Evolutionary conservation across 2,113 vertebrate genomes (phyloP).

Genomic region (Turdus rufiventris): DNA sequence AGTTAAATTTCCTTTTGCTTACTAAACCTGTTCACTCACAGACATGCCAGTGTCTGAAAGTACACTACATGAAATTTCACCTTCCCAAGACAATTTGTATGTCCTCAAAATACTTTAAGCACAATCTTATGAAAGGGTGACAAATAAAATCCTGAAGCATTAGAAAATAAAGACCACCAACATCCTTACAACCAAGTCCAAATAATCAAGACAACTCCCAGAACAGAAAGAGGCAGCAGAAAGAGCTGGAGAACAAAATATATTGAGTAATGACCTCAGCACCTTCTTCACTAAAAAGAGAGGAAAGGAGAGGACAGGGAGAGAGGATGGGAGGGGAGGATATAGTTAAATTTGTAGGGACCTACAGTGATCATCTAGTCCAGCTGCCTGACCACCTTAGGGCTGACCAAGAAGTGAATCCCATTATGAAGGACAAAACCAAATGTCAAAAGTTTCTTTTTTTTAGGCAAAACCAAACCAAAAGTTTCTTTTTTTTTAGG

Average conservation of each 20-base stretch:
- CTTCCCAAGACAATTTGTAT: background rate
- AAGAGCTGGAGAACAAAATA: background rate
- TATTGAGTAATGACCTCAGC: background rate
- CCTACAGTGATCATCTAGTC: background rate
- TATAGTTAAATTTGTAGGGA: background rate
- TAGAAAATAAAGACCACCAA: background rate
- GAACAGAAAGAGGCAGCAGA: background rate
- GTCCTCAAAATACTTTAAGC: background rate
- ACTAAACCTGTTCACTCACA: background rate
- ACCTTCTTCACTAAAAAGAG: background rate
- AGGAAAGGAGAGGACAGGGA: background rate
- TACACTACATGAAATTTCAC: background rate
- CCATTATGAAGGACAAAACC: background rate
- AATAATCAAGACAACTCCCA: background rate
- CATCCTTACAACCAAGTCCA: background rate
- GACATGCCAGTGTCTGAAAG: background rate
- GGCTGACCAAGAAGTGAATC: background rate
- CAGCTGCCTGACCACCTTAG: background rate
- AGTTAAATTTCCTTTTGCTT: background rate
- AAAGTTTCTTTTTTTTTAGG: background rate
- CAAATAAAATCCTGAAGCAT: background rate
- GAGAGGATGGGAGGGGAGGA: too few species aligned
- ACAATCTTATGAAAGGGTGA: background rate
- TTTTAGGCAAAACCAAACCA: background rate
- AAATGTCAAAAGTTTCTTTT: background rate